Base-by-base conservation (phyloP, 2,113 vertebrate genomes). In the Sigmodon hispidus region DNA sequence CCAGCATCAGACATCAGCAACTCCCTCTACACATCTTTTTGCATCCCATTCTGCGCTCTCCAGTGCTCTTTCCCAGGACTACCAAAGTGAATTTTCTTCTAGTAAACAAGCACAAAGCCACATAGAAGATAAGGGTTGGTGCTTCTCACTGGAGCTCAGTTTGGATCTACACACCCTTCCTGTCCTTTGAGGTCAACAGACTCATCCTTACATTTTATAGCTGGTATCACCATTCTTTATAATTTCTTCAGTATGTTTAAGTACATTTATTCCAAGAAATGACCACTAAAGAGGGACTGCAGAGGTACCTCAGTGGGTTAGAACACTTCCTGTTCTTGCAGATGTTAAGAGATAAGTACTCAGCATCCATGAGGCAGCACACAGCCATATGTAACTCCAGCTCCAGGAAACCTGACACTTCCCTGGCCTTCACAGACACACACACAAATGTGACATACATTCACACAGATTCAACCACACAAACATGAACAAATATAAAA, bases 1-100 rank as follows among this genome's bases (percentile, higher is more conserved):
- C 1, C 76, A 72, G 29, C 17, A 59, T 17, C 63, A 59, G 48
- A n/a, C 5, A 3, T 0, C 26, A 48, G 0, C 52, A 0, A 9
- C 0, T 5, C 1, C 0, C 50, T n/a, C 48, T 12, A 0, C 1
- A 65, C 1, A 7, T 57, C 22, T 92, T 61, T 34, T 19, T 55
- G 10, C 22, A 34, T 26, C 40, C 21, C n/a, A 50, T 43, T 1
- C 36, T 5, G 50, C 0, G 0, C 0, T 45, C 16, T 24, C 4
- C 26, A 34, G 4, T 10, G 59, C n/a, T 57, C n/a, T 70, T 67
- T 24, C 0, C n/a, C 9, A 26, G 43, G 40, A 75, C 36, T 10
- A 19, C 12, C 2, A 7, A 7, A 22, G 11, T 36, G 48, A 6
- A n/a, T 73, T 43, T 40, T 13, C 29, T 75, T 36, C 11, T 45